Evolutionary conservation across 2,888 invertebrate genomes (phyloP).

Genomic region (Agrotis clavis): DNA sequence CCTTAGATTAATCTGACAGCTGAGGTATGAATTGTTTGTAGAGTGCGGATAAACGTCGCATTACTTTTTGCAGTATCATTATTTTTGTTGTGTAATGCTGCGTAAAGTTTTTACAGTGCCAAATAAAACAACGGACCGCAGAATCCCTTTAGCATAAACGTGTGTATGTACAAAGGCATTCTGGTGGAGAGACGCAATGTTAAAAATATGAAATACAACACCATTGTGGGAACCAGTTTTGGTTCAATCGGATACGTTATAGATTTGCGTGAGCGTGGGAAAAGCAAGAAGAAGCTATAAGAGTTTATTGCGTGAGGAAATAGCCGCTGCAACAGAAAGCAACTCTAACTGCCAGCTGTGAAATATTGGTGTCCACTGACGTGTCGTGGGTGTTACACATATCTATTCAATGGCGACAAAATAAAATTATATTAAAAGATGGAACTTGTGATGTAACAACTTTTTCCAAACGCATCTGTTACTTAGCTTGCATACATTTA

Average conservation of each 20-base stretch:
- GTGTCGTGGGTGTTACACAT: conserved; percentile 66
- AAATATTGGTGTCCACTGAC: conserved; percentile 61
- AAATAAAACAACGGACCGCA: conserved; percentile 67
- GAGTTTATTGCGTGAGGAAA: conserved; percentile 68
- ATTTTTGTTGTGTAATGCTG: conserved; percentile 67
- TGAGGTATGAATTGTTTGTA: conserved; percentile 82
- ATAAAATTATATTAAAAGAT: conserved; percentile 53
- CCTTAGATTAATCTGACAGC: conserved; percentile 86
- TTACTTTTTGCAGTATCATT: conserved; percentile 75
- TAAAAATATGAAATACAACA: conserved; percentile 71
- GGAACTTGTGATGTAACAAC: conserved; percentile 36
- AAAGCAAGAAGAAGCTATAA: conserved; percentile 62
- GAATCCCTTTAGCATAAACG: conserved; percentile 59
- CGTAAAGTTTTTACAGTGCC: conserved; percentile 68
- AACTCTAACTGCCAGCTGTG: conserved; percentile 42
- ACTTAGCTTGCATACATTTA: conserved; percentile 10
- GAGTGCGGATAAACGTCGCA: conserved; percentile 77
- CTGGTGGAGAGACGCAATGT: conserved; percentile 56
- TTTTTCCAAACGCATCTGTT: conserved; percentile 13
- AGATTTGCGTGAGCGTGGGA: conserved; percentile 76
- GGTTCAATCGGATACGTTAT: conserved; percentile 62
- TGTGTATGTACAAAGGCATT: conserved; percentile 64
- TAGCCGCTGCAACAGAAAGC: conserved; percentile 65
- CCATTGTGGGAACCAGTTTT: conserved; percentile 69
- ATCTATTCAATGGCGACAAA: conserved; percentile 47